Evolutionary conservation across 2,113 vertebrate genomes (phyloP).

Genomic region (Nothobranchius kuhntae): DNA sequence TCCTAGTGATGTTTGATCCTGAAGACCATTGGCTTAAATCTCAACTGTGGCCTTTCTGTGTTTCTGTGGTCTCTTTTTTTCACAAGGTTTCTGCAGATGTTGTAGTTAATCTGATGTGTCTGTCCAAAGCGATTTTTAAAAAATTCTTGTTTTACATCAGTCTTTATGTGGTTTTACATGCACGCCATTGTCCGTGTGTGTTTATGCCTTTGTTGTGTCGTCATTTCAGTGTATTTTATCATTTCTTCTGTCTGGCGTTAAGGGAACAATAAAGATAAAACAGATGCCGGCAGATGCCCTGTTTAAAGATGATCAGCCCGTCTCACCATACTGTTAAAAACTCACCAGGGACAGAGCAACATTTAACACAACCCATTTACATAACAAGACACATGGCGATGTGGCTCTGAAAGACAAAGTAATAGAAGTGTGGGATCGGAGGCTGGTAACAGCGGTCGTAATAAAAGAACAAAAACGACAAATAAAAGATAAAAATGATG

Average conservation of each 20-base stretch:
- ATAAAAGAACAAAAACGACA: not conserved
- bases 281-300: conserved; percentile 98
- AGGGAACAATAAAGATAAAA: conserved; percentile 96
- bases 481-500: conserved; percentile 17
- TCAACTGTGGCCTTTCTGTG: too few species aligned
- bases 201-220: conserved; percentile 66
- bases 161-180: conserved; percentile 4
- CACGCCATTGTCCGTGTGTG: conserved; percentile 11
- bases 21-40: too few species aligned
- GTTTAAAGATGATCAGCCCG: conserved; percentile 95
- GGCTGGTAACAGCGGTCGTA: conserved; percentile 7
- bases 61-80: too few species aligned
- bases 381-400: conserved; percentile 67
- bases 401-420: conserved; percentile 51
- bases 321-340: conserved; percentile 92
- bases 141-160: too few species aligned
- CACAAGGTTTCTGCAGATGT: too few species aligned
- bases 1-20: too few species aligned
- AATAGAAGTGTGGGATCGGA: conserved; percentile 23
- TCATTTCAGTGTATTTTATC: conserved; percentile 48
- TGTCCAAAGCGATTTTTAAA: too few species aligned
- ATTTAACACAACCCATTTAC: conserved; percentile 86
- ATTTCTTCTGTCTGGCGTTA: conserved; percentile 69
- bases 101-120: too few species aligned
- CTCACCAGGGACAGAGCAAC: conserved; percentile 85